These are phyloP conservation scores for Austrolebias charrua DNA, from an alignment of 2,797 vertebrate genomes.

Conservation along the genomic window DNA sequence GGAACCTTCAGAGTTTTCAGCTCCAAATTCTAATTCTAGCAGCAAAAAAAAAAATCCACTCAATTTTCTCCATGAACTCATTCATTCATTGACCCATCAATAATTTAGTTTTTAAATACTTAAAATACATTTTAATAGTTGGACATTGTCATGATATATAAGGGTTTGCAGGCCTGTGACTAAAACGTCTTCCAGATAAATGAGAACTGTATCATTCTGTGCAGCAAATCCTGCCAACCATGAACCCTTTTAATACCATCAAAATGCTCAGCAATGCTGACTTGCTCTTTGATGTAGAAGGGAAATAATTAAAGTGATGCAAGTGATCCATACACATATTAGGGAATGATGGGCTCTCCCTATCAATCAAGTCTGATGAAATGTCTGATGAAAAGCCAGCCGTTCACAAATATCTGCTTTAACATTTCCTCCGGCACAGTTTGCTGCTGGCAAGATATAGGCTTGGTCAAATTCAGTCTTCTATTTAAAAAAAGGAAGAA, in stretches of 20 bases:
- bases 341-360: conserved; percentile 62
- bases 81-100: conserved; percentile 18
- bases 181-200: conserved; percentile 42
- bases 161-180: conserved; percentile 10
- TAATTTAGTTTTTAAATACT: conserved; percentile 25
- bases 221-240: conserved; percentile 38
- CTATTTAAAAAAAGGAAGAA: conserved; percentile 59
- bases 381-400: conserved; percentile 60
- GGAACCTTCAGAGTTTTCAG: neutral
- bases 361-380: conserved; percentile 65
- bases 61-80: conserved; percentile 2
- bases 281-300: conserved; percentile 57
- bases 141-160: conserved; percentile 38
- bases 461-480: conserved; percentile 60
- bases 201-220: conserved; percentile 27
- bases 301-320: conserved; percentile 68
- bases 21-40: neutral
- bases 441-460: conserved; percentile 36
- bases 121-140: conserved; percentile 33
- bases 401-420: conserved; percentile 41
- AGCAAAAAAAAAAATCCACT: neutral
- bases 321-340: conserved; percentile 60
- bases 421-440: conserved; percentile 30
- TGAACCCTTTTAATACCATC: conserved; percentile 57
- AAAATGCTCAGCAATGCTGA: conserved; percentile 61